phyloP scores from a whole-genome alignment of 2,888 invertebrate genomes.

The Tipula helvola region DNA sequence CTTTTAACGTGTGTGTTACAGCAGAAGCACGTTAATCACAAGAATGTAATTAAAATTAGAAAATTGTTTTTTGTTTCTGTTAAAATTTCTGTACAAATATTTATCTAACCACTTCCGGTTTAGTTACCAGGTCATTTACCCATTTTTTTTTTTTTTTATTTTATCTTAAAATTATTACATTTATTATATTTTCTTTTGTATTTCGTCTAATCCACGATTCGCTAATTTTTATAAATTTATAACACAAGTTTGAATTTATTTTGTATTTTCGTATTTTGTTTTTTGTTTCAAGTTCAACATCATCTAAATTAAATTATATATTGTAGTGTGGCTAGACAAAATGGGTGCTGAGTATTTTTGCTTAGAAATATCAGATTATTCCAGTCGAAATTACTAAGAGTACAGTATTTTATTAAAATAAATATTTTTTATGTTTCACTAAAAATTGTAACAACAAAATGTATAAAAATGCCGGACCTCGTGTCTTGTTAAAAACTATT shows the following conservation, averaged over 20 bases:
- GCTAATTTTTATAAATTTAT: background rate
- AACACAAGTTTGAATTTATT: background rate
- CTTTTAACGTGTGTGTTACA: background rate
- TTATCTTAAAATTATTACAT: background rate
- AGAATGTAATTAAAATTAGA: background rate
- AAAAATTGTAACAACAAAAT: background rate
- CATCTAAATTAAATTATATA: background rate
- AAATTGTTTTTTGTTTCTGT: background rate
- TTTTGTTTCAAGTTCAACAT: background rate
- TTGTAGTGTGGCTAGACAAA: background rate
- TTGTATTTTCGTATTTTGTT: background rate
- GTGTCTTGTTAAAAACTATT: constrained; percentile 1
- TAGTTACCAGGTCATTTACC: background rate
- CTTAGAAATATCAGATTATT: background rate
- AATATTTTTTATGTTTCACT: background rate
- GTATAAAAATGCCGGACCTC: constrained; percentile 7
- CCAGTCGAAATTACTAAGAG: background rate
- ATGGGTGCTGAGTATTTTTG: background rate
- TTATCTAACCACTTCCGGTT: background rate
- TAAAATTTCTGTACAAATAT: background rate
- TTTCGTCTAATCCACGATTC: background rate
- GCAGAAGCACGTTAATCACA: background rate
- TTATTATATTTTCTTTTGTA: background rate
- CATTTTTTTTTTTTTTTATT: background rate
- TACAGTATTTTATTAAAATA: background rate